A percentile compares a stretch with the other conserved stretches of the same genome.
Evolutionary conservation across 2,113 vertebrate genomes (phyloP).

Genomic region (Cranoglanis bouderius): DNA sequence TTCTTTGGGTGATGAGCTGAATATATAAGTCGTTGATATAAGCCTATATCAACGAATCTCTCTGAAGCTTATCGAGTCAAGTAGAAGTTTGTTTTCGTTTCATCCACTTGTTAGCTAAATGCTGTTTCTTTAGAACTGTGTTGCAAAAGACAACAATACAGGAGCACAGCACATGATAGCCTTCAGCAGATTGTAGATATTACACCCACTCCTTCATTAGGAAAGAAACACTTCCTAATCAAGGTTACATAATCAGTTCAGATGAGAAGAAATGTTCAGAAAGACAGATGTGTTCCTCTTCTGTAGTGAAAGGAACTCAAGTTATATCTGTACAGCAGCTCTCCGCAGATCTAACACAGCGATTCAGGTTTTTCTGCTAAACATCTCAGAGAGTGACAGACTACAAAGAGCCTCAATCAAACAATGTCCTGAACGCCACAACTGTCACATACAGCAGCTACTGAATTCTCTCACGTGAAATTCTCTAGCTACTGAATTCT

Average conservation of each 20-base stretch:
- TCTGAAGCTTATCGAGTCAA: background rate
- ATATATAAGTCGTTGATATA: too few relatives aligned
- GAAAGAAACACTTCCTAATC: slow-evolving; percentile 13
- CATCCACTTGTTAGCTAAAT: background rate
- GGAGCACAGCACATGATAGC: background rate
- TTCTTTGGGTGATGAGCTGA: background rate
- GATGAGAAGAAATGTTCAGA: background rate
- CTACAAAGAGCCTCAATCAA: slow-evolving; percentile 3
- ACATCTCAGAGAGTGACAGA: slow-evolving; percentile 4
- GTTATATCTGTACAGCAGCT: slow-evolving; percentile 11
- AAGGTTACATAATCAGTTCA: background rate
- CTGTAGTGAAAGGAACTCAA: background rate
- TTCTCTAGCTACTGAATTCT: background rate
- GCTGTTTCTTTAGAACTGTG: background rate
- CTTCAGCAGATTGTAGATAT: slow-evolving; percentile 22
- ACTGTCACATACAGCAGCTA: background rate
- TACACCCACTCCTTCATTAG: slow-evolving; percentile 14
- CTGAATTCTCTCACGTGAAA: background rate
- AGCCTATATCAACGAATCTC: background rate
- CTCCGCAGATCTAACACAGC: background rate
- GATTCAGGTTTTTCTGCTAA: background rate
- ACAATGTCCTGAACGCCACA: background rate
- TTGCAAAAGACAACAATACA: background rate
- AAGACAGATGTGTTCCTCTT: background rate
- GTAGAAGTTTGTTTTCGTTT: background rate